Evolutionary conservation across 2,888 invertebrate genomes (phyloP).

Genomic region (Coelinius sp.): DNA sequence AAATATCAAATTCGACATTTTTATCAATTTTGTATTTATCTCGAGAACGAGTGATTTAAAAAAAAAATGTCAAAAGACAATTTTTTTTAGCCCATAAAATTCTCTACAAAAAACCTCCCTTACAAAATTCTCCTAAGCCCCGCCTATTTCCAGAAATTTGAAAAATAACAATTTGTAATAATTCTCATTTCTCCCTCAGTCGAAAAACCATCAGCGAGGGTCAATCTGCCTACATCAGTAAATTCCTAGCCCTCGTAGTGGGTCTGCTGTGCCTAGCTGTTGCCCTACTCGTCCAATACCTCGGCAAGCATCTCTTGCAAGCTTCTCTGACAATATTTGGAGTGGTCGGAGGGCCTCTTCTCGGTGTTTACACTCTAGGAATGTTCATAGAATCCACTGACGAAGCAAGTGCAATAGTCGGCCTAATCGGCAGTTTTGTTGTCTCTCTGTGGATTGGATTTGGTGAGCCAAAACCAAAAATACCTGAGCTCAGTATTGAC

Average conservation of each 20-base stretch:
- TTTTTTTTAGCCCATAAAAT: no score
- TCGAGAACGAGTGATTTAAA: no score
- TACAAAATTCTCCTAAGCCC: not conserved
- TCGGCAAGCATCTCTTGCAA: conserved; percentile 82
- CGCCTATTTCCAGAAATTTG: not conserved
- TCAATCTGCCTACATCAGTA: conserved; percentile 62
- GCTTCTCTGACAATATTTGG: conserved; percentile 89
- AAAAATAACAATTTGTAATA: no score
- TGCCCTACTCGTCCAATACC: conserved; percentile 76
- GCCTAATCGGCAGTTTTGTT: conserved; percentile 77
- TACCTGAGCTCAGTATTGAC: conserved; percentile 73
- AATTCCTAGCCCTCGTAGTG: conserved; percentile 79
- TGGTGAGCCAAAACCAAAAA: conserved; percentile 80
- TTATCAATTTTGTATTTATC: no score
- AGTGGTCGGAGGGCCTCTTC: conserved; percentile 86
- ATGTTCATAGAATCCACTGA: conserved; percentile 85
- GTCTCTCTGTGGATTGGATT: conserved; percentile 88
- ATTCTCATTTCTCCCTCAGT: conserved; percentile 45
- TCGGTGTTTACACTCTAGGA: conserved; percentile 88
- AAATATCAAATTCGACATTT: no score
- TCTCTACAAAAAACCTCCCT: no score
- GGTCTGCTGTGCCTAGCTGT: conserved; percentile 84
- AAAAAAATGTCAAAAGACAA: no score
- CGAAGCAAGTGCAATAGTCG: conserved; percentile 81
- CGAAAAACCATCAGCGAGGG: conserved; percentile 46